Evolutionary conservation across 2,113 vertebrate genomes (phyloP).

Genomic region (Neopipo cinnamomea): DNA sequence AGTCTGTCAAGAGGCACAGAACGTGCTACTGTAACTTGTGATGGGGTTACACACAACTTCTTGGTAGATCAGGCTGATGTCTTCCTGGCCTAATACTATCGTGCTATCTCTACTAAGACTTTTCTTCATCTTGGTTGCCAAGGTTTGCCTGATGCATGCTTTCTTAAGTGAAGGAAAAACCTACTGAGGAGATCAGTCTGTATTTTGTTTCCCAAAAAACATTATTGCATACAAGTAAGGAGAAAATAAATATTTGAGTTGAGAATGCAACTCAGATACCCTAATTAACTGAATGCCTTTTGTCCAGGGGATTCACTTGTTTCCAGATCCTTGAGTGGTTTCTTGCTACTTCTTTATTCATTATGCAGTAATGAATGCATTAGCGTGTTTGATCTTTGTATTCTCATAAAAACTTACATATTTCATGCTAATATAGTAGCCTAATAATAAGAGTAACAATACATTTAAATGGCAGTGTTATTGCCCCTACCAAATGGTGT

Average conservation of each 20-base stretch:
- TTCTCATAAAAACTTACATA: neutral
- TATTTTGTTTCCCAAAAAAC: neutral
- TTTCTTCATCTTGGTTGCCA: neutral
- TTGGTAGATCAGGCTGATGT: neutral
- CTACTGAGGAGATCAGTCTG: neutral
- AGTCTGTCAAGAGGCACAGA: neutral
- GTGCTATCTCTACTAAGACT: neutral
- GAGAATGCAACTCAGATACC: neutral
- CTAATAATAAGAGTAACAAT: neutral
- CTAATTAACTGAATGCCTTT: neutral
- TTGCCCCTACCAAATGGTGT: neutral
- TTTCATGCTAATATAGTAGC: neutral
- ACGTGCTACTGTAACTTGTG: neutral
- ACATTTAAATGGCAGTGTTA: neutral
- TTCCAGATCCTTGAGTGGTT: constrained; percentile 6
- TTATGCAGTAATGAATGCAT: no score
- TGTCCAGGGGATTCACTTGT: neutral
- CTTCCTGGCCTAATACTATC: neutral
- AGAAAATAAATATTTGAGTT: neutral
- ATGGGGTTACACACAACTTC: neutral
- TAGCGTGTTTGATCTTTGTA: neutral
- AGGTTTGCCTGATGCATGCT: neutral
- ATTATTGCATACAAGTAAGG: neutral
- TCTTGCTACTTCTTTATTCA: neutral
- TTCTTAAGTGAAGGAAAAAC: neutral